Evolutionary conservation across 2,888 invertebrate genomes (phyloP).

Genomic region (Fragum fragum): DNA sequence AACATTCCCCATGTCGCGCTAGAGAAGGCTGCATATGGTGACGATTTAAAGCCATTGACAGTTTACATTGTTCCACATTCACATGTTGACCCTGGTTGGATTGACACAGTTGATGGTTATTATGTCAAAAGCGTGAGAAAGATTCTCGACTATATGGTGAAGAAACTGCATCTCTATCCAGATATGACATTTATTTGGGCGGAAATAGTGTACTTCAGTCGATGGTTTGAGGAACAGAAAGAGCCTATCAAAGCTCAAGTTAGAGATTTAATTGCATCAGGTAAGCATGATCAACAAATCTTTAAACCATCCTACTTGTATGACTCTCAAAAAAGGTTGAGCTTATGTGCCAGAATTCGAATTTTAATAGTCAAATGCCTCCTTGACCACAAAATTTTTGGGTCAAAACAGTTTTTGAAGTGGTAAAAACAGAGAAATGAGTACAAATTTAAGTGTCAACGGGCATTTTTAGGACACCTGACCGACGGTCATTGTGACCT

Average conservation of each 20-base stretch:
- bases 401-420: too few species aligned
- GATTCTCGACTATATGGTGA: slow-evolving; percentile 96
- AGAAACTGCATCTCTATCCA: slow-evolving; percentile 93
- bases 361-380: too few species aligned
- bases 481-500: too few species aligned
- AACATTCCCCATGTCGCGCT: slow-evolving; percentile 72
- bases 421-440: too few species aligned
- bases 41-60: slow-evolving; percentile 66
- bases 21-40: slow-evolving; percentile 59
- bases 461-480: too few species aligned
- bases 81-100: slow-evolving; percentile 99
- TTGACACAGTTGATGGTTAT: slow-evolving; percentile 98
- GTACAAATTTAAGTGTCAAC: too few species aligned
- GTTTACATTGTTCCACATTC: slow-evolving; percentile 95
- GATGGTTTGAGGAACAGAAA: slow-evolving; percentile 85
- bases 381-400: too few species aligned
- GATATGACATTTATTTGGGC: slow-evolving; percentile 89
- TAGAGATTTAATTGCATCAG: slow-evolving; percentile 75
- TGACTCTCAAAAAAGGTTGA: too few species aligned
- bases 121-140: slow-evolving; percentile 92
- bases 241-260: slow-evolving; percentile 79
- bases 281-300: too few species aligned
- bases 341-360: too few species aligned
- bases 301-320: too few species aligned
- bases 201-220: slow-evolving; percentile 84